A percentile compares a stretch with the other conserved stretches of the same genome.
phyloP scores from a whole-genome alignment of 1,140 invertebrate genomes.

The Pantala flavescens region DNA sequence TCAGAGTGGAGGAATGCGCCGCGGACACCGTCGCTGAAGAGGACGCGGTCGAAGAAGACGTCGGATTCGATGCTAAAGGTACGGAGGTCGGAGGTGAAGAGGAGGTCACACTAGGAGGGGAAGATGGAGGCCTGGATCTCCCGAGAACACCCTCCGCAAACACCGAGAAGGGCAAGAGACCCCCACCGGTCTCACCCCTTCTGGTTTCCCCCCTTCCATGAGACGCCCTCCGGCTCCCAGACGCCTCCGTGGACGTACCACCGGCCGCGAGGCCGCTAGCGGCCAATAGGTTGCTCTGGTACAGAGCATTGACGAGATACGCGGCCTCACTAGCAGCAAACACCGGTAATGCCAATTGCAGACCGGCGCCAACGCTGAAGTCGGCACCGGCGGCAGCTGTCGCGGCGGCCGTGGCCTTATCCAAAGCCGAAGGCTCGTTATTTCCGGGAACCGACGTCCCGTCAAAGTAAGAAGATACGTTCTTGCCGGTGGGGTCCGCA shows the following conservation, averaged over 20 bases:
- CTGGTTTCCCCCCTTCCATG: background rate
- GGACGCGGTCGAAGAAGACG: conserved; percentile 32
- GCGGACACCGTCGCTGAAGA: conserved; percentile 47
- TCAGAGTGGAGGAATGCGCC: conserved; percentile 40
- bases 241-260: background rate
- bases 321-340: background rate
- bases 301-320: background rate
- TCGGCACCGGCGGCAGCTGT: conserved; percentile 16
- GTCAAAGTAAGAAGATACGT: conserved; percentile 45
- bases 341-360: background rate
- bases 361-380: background rate
- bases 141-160: background rate
- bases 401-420: conserved; percentile 12
- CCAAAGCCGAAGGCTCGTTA: conserved; percentile 35
- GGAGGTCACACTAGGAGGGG: conserved; percentile 22
- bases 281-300: background rate
- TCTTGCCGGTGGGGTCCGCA: conserved; percentile 36
- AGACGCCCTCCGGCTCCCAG: background rate
- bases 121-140: conserved; percentile 11
- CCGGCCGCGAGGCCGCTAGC: background rate
- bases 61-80: conserved; percentile 20
- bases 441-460: conserved; percentile 48
- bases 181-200: background rate
- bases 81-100: conserved; percentile 20
- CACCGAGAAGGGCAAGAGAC: background rate